Evolutionary conservation across 2,113 vertebrate genomes (phyloP).

Genomic region (Phainopepla nitens): DNA sequence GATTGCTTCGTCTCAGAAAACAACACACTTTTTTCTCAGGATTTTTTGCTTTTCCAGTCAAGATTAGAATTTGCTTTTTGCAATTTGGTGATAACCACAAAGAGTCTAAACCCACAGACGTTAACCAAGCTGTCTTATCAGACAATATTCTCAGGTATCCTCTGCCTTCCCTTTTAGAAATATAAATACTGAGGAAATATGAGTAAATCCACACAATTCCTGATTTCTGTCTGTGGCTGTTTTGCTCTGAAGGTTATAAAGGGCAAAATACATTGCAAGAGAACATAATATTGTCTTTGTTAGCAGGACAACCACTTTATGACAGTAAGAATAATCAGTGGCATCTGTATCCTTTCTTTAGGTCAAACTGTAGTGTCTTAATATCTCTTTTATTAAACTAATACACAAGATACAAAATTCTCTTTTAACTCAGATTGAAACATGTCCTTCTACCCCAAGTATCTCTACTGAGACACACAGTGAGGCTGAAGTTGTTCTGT

Average conservation of each 20-base stretch:
- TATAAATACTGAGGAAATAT: background rate
- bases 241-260: background rate
- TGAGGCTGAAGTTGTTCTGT: background rate
- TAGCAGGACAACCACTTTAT: background rate
- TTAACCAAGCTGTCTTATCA: background rate
- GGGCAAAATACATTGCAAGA: background rate
- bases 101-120: background rate
- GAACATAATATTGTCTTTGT: background rate
- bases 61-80: background rate
- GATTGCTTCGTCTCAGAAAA: conserved; percentile 12
- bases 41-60: background rate
- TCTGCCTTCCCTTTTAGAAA: background rate
- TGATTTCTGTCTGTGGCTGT: background rate
- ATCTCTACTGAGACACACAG: background rate
- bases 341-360: background rate
- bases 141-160: background rate
- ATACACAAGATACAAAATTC: background rate
- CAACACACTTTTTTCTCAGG: background rate
- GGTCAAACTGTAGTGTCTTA: background rate
- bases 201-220: background rate
- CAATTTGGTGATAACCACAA: background rate
- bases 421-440: background rate
- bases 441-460: background rate
- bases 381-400: background rate
- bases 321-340: background rate